Base-by-base conservation (phyloP, 1,140 invertebrate species). In the Dreissena rostriformis region DNA sequence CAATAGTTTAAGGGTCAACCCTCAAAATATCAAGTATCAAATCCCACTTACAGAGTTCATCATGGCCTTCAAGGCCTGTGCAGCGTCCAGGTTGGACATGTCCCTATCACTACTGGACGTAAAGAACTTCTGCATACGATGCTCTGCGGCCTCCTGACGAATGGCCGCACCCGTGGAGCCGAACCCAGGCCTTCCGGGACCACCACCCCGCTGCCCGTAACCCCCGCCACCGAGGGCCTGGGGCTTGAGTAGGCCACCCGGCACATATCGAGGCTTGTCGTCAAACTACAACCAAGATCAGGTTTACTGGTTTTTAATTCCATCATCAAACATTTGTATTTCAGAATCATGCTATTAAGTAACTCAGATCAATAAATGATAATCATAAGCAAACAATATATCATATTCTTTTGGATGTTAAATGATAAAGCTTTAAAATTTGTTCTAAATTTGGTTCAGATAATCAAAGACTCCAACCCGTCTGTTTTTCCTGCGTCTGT, bases 221-320 rank as follows among this genome's bases (percentile, higher is more conserved):
- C 73, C 5, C 26, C 29, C 14, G 29, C 82, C 74, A 65, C 88
- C 88, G n/a, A 87, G 63, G 19, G 88, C 84, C 88, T 89, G 85
- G 0, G 97, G 97, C 0, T 96, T 96, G 94, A 97, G 98, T 94
- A 96, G 94, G 92, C 96, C 94, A 93, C 94, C 90, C 92, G 95
- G 94, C 39, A 95, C 94, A 94, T 96, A 97, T 83, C 96, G 95
- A 39, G 96, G 96, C 88, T 95, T 94, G 68, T 95, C 75, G 55
- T 87, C 93, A 39, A 88, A 73, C 88, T 91, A 75, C 68, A 86
- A 79, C 61, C 15, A 85, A 39, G 39, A 39, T 39, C 39, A 39
- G 39, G 8, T 2, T 39, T 39, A 39, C 39, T 39, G 39, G 39
- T 39, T 39, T 39, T 39, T 39, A 39, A 39, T 5, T 39, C 8